Evolutionary conservation across 2,888 invertebrate genomes (phyloP).

Genomic region (Chrysodeixis includens): DNA sequence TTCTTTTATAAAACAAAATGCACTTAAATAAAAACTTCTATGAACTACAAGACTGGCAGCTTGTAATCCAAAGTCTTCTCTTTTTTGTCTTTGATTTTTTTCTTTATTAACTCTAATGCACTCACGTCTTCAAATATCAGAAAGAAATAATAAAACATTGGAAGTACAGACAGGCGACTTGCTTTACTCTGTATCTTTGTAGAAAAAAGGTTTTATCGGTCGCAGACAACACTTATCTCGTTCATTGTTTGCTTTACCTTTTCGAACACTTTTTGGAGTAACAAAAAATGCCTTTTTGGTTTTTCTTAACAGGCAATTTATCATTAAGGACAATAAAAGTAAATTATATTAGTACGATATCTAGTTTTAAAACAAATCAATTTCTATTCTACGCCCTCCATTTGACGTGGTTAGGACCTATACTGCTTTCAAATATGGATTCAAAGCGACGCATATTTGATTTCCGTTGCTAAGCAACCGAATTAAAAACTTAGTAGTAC

Average conservation of each 20-base stretch:
- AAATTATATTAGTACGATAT: neutral
- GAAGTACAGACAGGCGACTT: neutral
- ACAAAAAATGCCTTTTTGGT: neutral
- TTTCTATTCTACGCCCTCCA: neutral
- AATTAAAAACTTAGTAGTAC: slow-evolving; percentile 65
- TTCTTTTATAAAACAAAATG: slow-evolving; percentile 25
- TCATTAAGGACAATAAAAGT: neutral
- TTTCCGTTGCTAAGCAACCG: slow-evolving; percentile 74
- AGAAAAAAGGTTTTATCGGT: neutral
- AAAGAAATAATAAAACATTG: neutral
- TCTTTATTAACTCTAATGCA: neutral
- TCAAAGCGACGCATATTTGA: slow-evolving; percentile 28
- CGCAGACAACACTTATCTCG: neutral
- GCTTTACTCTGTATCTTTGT: neutral
- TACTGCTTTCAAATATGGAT: slow-evolving; percentile 31
- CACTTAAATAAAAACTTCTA: too few relatives aligned
- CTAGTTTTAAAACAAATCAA: neutral
- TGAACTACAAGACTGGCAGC: neutral
- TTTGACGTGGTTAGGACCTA: too few relatives aligned
- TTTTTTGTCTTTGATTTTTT: neutral
- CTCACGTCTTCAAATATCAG: neutral
- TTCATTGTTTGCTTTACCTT: neutral
- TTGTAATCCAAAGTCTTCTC: neutral
- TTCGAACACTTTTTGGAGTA: neutral
- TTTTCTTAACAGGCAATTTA: neutral